phyloP scores from a whole-genome alignment of 2,797 vertebrate species.

The Arctocebus calabarensis region DNA sequence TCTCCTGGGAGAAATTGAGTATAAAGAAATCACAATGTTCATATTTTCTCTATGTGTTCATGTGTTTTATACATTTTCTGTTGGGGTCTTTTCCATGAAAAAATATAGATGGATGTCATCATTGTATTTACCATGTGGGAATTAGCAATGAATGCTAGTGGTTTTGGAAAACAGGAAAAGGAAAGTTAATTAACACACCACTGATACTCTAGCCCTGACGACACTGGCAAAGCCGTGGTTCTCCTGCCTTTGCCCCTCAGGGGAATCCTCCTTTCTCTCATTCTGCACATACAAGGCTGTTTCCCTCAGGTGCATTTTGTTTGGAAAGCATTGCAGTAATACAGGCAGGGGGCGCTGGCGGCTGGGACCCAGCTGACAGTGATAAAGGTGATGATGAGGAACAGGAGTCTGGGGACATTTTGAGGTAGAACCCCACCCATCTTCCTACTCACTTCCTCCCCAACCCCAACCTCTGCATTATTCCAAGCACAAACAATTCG shows the following conservation, averaged over 20 bases:
- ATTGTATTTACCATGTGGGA: not conserved
- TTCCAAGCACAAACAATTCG: not conserved
- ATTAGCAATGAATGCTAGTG: not conserved
- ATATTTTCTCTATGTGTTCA: conserved; percentile 24
- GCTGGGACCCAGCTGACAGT: not conserved
- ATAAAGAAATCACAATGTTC: not conserved
- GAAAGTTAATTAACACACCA: not conserved
- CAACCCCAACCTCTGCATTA: not conserved
- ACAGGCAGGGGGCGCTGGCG: not conserved
- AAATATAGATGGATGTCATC: not conserved
- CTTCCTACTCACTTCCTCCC: not conserved
- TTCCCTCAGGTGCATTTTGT: not conserved
- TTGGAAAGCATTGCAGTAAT: not conserved
- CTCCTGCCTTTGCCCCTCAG: not conserved
- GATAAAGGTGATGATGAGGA: not conserved
- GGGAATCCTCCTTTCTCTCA: not conserved
- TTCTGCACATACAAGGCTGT: not conserved
- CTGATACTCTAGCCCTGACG: no score
- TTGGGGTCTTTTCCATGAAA: not conserved
- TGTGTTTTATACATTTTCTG: conserved; percentile 25
- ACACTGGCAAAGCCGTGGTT: not conserved
- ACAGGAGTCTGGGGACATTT: not conserved
- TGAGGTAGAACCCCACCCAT: not conserved
- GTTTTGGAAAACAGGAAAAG: not conserved
- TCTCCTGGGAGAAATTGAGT: not conserved